Evolutionary conservation across 30 jellyfish, hydroid and myxozoan species (phyloP), one percentile per base, ranked within the genome.

Genomic region (Pelagia noctiluca): DNA sequence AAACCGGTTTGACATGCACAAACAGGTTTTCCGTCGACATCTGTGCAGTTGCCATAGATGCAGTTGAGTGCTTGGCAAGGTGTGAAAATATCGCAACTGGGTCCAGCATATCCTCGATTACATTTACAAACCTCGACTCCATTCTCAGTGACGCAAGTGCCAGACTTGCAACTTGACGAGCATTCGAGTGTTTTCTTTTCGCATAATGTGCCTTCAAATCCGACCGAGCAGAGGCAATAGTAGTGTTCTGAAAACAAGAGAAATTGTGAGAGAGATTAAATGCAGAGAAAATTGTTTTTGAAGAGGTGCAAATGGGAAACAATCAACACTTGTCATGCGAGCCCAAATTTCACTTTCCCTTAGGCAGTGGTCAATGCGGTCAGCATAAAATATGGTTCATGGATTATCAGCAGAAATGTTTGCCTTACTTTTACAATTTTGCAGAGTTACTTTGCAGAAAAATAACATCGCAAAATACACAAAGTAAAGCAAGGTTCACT

Each of bases 151-250:
- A 80, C 61, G 64, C 96, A 88, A 12, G 32, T 24, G 10, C 96
- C 96, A 71, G 31, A 46, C 35, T 60, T 63, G 79, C 96, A 88
- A 35, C 67, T 69, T 67, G 82, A 31, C 5, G 83, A 18, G 54
- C 96, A 88, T 29, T 78, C 52, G 52, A 26, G 49, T 11, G 57
- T 65, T 31, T 7, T 33, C 23, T 68, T 53, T 48, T 71, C 90
- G 50, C 96, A 88, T 12, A 77, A 71, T 5, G 84, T 24, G 18
- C 96, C 96, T 46, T 26, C 78, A 37, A 16, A 88, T 13, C 96
- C 96, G 26, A 25, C 66, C 16, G 57, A 5, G 50, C 96, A 88
- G 3, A 75, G 70, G 83, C 96, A 88, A 72, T 85, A 80, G 60
- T 80, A 80, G 54, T 80, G 91, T 30, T 80, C 91, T 80, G 77